Evolutionary conservation across 1,140 invertebrate genomes (phyloP).

Genomic region (Delia radicum): DNA sequence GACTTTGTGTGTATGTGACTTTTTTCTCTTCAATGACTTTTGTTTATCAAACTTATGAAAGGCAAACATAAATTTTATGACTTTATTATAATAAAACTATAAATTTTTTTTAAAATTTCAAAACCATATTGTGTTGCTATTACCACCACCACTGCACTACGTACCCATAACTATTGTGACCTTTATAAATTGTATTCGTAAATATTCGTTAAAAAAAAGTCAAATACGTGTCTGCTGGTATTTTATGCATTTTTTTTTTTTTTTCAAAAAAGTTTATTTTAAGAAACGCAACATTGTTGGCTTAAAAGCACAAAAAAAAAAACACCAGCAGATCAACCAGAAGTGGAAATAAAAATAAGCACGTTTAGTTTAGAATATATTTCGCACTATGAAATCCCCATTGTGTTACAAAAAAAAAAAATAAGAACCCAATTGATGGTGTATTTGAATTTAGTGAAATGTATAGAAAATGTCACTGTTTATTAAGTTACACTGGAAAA

Average conservation of each 20-base stretch:
- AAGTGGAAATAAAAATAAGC: not conserved
- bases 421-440: not conserved
- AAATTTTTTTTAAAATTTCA: not conserved
- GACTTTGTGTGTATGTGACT: not conserved
- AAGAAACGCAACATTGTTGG: too few species aligned
- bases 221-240: constrained; percentile 8
- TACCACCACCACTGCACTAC: not conserved
- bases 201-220: not conserved
- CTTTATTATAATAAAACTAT: not conserved
- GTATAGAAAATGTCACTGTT: too few species aligned
- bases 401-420: not conserved
- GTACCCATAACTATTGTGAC: not conserved
- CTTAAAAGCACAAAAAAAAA: not conserved
- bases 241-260: constrained; percentile 3
- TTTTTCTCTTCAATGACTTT: not conserved
- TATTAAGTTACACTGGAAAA: too few species aligned
- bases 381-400: not conserved
- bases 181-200: not conserved
- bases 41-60: not conserved
- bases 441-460: not conserved
- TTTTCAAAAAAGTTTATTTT: not conserved
- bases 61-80: not conserved
- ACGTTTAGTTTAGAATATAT: not conserved
- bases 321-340: too few species aligned
- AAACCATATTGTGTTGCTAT: not conserved